phyloP scores from a whole-genome alignment of 2,888 invertebrate species.

The Caenorhabditis becei region DNA sequence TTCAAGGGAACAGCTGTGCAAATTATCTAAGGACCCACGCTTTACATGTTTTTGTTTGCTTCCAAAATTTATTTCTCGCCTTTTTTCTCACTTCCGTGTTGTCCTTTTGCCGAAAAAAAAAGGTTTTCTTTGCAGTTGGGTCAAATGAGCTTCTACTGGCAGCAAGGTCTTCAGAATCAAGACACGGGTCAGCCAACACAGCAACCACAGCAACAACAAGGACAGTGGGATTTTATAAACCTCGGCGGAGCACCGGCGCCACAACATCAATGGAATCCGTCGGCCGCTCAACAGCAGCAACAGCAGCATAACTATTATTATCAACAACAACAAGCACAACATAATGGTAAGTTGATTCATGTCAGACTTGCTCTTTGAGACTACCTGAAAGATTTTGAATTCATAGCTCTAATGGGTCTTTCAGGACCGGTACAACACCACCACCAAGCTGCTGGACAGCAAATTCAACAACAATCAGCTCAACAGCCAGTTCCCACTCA shows the following conservation, averaged over 20 bases:
- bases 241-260: slow-evolving; percentile 60
- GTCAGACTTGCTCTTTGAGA: too few species aligned
- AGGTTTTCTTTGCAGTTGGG: slow-evolving; percentile 21
- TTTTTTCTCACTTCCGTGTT: slow-evolving; percentile 6
- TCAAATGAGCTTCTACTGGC: slow-evolving; percentile 64
- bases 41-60: neutral
- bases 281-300: slow-evolving; percentile 24
- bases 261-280: slow-evolving; percentile 60
- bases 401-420: neutral
- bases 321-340: slow-evolving; percentile 33
- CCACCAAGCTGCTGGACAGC: slow-evolving; percentile 9
- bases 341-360: slow-evolving; percentile 18
- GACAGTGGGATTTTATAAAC: slow-evolving; percentile 68
- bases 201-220: slow-evolving; percentile 53
- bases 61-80: neutral
- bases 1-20: neutral
- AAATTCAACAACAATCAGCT: slow-evolving; percentile 19
- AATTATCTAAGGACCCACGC: neutral
- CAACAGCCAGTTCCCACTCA: slow-evolving; percentile 17
- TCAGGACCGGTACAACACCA: slow-evolving; percentile 10
- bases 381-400: neutral
- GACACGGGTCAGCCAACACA: slow-evolving; percentile 43
- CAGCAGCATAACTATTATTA: slow-evolving; percentile 29
- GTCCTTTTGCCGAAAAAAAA: neutral
- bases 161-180: slow-evolving; percentile 51